Conservation (phyloP, 2,113 vertebrate genomes). For the Chelonoidis abingdonii region DNA sequence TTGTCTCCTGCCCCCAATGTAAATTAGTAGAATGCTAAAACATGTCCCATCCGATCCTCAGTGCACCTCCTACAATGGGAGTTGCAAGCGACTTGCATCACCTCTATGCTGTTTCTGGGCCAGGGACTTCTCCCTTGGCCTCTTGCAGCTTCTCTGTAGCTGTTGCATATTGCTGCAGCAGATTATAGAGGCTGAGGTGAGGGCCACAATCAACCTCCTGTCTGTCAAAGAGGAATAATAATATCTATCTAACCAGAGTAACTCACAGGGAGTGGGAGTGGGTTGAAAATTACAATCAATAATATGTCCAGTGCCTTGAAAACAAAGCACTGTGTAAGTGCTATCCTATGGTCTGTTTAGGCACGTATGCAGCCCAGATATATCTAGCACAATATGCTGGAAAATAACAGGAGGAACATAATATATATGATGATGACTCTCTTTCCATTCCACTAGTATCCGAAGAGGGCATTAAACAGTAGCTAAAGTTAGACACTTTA, state of each 20-base stretch:
- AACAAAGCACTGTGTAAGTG: neutral
- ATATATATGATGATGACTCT: neutral
- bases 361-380: neutral
- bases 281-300: neutral
- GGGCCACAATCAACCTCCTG: neutral
- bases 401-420: neutral
- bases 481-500: neutral
- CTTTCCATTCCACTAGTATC: neutral
- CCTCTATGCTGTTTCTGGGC: neutral
- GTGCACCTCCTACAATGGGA: accelerated
- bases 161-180: neutral
- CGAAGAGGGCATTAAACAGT: neutral
- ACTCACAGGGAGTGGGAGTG: neutral
- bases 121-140: neutral
- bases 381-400: neutral
- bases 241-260: neutral
- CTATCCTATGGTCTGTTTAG: neutral
- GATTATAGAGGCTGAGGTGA: neutral
- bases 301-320: neutral
- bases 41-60: neutral
- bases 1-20: too few species aligned
- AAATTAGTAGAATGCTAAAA: neutral
- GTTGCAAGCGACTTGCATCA: neutral
- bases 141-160: neutral
- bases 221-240: neutral